Base-by-base conservation (phyloP, 2,888 invertebrate species). In the Diachrysia chrysitis region DNA sequence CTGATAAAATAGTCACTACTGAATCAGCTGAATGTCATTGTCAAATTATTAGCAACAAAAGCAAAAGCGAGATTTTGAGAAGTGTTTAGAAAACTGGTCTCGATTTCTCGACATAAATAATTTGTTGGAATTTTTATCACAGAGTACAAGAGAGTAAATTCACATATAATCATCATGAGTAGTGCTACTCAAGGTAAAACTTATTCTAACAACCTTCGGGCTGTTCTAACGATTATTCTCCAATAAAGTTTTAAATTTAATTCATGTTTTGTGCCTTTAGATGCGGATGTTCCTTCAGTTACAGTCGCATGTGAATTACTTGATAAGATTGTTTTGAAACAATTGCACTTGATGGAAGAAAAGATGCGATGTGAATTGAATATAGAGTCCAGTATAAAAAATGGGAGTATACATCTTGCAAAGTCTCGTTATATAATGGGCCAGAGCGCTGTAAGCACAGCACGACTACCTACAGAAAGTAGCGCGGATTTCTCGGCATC, bases 401-500 rank as follows among this genome's bases (percentile, higher is more conserved):
- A 96, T 79, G 98, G 98, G 0, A 96, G 97, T 86, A 95, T 97
- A 55, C 96, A 97, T 80, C 90, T 98, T 57, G 98, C 98, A 0
- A 98, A 98, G 68, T 91, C 95, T 10, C 96, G 98, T 60, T 98
- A 98, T 81, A 97, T 98, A 58, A 96, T 97, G 94, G 98, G 98
- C 0, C 97, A 97, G 68, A 97, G 96, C 79, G 96, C 96, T 10
- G 96, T 98, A 7, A 97, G 97, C 65, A 92, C 96, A 17, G 92
- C 97, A 14, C 97, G 97, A 84, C 93, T 98, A 53, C 97, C 97
- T 2, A 96, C 96, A 0, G 97, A 97, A 85, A 95, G 95, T 73
- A 96, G 96, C 79, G 78, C 91, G 9, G 92, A 94, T 71, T 95
- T 95, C 74, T 87, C 90, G 32, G 95, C 95, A 16, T 90, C 91